Conservation (phyloP, 2,113 vertebrate genomes). For the Caranx melampygus region DNA sequence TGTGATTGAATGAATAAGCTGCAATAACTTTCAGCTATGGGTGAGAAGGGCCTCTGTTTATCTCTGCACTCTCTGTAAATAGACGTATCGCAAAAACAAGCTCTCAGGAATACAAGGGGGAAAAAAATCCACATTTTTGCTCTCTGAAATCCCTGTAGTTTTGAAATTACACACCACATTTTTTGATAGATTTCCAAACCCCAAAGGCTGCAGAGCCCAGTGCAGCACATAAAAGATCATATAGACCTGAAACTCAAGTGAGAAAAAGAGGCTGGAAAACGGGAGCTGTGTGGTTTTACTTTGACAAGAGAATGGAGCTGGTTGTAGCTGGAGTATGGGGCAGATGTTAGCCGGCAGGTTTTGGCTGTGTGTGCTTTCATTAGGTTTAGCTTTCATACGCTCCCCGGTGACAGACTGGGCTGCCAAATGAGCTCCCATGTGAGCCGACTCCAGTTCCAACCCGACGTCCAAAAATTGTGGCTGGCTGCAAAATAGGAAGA, state of each 20-base stretch:
- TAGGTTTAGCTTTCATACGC: slow-evolving; percentile 71
- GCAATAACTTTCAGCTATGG: slow-evolving; percentile 1
- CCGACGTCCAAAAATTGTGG: slow-evolving; percentile 58
- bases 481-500: slow-evolving; percentile 57
- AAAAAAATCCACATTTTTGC: slow-evolving; percentile 4
- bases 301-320: slow-evolving; percentile 38
- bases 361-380: slow-evolving; percentile 74
- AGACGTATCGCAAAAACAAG: slow-evolving; percentile 35
- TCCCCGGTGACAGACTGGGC: slow-evolving; percentile 62
- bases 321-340: slow-evolving; percentile 58
- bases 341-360: slow-evolving; percentile 68
- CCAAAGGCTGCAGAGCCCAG: slow-evolving; percentile 3
- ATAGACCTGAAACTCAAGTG: slow-evolving; percentile 35
- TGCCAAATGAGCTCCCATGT: slow-evolving; percentile 81
- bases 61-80: slow-evolving; percentile 21
- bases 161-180: slow-evolving; percentile 28
- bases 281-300: slow-evolving; percentile 40
- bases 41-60: slow-evolving; percentile 6
- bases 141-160: slow-evolving; percentile 26
- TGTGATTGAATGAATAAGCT: slow-evolving; percentile 34
- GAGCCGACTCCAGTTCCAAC: slow-evolving; percentile 62
- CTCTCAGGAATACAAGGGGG: background rate
- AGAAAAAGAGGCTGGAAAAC: slow-evolving; percentile 27
- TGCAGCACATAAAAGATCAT: slow-evolving; percentile 39
- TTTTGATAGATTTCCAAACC: slow-evolving; percentile 43